Evolutionary conservation across 2,888 invertebrate species (phyloP).

Genomic region (Epirrita christyi): DNA sequence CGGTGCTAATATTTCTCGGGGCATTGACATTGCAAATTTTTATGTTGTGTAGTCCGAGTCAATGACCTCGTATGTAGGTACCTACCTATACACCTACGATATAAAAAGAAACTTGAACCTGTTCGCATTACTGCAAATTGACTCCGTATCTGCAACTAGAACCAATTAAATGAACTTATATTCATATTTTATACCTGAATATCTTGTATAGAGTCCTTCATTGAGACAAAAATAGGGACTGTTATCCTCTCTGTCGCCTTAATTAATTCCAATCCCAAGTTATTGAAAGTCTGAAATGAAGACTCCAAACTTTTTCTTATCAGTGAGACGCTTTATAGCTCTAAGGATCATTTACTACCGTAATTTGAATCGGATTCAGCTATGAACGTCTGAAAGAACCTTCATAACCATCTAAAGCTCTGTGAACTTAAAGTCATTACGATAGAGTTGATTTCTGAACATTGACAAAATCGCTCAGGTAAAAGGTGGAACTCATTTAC

Average conservation of each 20-base stretch:
- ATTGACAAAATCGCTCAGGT: slow-evolving; percentile 4
- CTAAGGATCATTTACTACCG: slow-evolving; percentile 17
- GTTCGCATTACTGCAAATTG: slow-evolving; percentile 76
- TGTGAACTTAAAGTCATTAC: slow-evolving; percentile 4
- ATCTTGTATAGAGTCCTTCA: slow-evolving; percentile 15
- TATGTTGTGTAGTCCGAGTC: slow-evolving; percentile 69
- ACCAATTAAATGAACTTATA: slow-evolving; percentile 34
- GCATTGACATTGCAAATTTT: slow-evolving; percentile 61
- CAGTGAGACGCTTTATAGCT: slow-evolving; percentile 8
- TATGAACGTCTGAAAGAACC: slow-evolving; percentile 11
- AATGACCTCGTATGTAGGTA: slow-evolving; percentile 55
- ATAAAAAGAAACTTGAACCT: slow-evolving; percentile 77
- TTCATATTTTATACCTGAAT: slow-evolving; percentile 21
- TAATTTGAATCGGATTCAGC: slow-evolving; percentile 23
- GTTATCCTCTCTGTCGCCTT: slow-evolving; percentile 3
- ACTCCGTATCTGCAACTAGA: slow-evolving; percentile 65
- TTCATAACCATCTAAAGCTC: slow-evolving; percentile 9
- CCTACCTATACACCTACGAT: slow-evolving; percentile 31
- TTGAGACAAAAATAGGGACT: slow-evolving; percentile 1
- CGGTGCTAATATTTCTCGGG: slow-evolving; percentile 51
- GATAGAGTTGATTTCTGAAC: slow-evolving; percentile 15
- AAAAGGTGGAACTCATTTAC: slow-evolving; percentile 19
- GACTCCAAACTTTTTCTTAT: slow-evolving; percentile 11
- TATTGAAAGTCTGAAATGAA: slow-evolving; percentile 21
- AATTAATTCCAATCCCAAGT: slow-evolving; percentile 7